Base-by-base conservation (phyloP, 1,140 invertebrate species). In the Globodera ellingtonae region DNA sequence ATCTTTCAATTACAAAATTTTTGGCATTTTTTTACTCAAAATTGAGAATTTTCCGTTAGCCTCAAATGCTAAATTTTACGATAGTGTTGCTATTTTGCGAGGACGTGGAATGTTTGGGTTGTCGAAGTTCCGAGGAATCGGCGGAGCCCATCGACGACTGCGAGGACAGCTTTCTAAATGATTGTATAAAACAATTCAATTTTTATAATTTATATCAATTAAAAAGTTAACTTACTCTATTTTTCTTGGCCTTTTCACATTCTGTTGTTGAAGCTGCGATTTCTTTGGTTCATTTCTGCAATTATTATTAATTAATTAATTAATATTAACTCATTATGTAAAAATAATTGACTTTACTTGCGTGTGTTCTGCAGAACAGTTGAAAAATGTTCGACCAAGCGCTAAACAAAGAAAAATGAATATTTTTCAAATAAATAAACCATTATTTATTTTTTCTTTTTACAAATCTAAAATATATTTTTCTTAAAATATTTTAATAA, bases 361-460 rank as follows among this genome's bases (percentile, higher is more conserved):
- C 69, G 75, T 8, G 59, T 3, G 8, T 24, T 77, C 46, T 77
- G 75, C 13, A 77, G n/a, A 77, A 77, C 75, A 47, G 75, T 77
- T 18, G 75, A 77, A 77, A 77, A 77, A 77, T 77, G 75, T 67
- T 77, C 75, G 46, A 77, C 50, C 65, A 77, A 77, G 9, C 75
- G 75, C n/a, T 69, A 24, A 35, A 77, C 35, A 35, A 77, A 62
- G 10, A 18, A 13, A 52, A 3, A 8, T 52, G 8, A 52, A 10
- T 52, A 52, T 52, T 52, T 10, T 52, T 35, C 35, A 18, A 62
- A 62, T 18, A 62, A 62, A 62, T 62, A 62, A 13, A n/a, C 1
- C 18, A 18, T 15, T 24, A 24, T 62, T 62, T 13, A 13, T 18
- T 18, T 15, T 70, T 47, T 69, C 15, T 35, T 48, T 24, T 6